Evolutionary conservation across 2,797 vertebrate genomes (phyloP).

Genomic region (Chrosomus eos): DNA sequence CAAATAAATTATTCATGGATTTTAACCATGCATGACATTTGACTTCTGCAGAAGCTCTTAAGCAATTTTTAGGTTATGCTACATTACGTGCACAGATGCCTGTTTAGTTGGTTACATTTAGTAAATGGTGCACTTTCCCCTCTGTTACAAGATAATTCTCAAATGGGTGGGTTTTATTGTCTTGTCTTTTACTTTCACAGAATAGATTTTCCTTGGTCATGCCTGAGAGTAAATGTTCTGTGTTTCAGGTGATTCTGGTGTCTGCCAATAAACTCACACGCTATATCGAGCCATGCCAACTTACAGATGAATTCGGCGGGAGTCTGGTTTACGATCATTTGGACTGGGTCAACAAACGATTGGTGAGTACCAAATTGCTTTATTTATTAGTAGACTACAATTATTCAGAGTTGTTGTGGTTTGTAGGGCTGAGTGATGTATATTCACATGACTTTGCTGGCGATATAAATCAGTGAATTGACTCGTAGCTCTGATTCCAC

Average conservation of each 20-base stretch:
- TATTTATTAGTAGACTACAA: background rate
- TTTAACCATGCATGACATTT: slow-evolving; percentile 57
- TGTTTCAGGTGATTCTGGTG: slow-evolving; percentile 93
- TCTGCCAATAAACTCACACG: slow-evolving; percentile 97
- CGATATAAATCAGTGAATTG: background rate
- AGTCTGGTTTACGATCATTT: slow-evolving; percentile 95
- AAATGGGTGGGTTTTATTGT: background rate
- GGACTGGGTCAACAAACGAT: slow-evolving; percentile 97
- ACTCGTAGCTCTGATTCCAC: background rate
- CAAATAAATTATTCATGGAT: slow-evolving; percentile 55
- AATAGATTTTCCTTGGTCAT: too few relatives aligned
- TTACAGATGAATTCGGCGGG: slow-evolving; percentile 97
- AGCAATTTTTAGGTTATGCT: slow-evolving; percentile 12
- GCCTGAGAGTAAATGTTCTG: slow-evolving; percentile 19
- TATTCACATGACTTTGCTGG: background rate
- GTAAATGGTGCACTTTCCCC: background rate
- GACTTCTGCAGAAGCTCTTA: slow-evolving; percentile 2
- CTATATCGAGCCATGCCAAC: slow-evolving; percentile 95
- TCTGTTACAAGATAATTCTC: background rate
- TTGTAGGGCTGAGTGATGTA: background rate
- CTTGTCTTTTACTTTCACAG: background rate
- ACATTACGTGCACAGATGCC: background rate
- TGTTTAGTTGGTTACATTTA: slow-evolving; percentile 29
- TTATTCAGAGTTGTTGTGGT: background rate
- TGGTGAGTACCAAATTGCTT: slow-evolving; percentile 78